Conservation (phyloP, 1,140 invertebrate genomes). For the Archivesica marissinica region DNA sequence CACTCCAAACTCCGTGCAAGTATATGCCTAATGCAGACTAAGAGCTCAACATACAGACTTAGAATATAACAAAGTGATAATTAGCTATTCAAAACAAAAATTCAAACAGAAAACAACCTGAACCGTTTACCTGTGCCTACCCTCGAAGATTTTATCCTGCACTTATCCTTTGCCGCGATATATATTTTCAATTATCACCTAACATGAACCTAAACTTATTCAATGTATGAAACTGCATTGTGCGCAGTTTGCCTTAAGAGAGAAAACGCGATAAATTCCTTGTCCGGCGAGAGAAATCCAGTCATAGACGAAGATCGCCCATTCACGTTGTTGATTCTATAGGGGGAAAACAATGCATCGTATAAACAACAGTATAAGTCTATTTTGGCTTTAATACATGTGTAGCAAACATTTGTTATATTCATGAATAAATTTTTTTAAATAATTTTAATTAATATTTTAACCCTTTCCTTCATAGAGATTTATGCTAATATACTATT, state of each 20-base stretch:
- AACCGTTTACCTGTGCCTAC: conserved; percentile 54
- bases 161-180: conserved; percentile 5
- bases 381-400: conserved; percentile 21
- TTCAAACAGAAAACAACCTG: conserved; percentile 37
- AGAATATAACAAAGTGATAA: too few species aligned
- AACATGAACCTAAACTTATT: conserved; percentile 76
- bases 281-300: conserved; percentile 39
- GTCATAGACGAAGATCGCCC: conserved; percentile 49
- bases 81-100: too few species aligned
- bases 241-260: conserved; percentile 83
- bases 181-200: conserved; percentile 51
- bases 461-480: too few species aligned
- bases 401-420: too few species aligned
- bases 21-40: too few species aligned
- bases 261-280: conserved; percentile 49
- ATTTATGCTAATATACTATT: too few species aligned
- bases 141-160: not conserved
- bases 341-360: conserved; percentile 54
- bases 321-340: conserved; percentile 33
- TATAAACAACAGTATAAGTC: conserved; percentile 6
- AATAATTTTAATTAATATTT: too few species aligned
- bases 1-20: too few species aligned
- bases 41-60: too few species aligned
- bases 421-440: too few species aligned
- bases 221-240: conserved; percentile 85